phyloP scores from a whole-genome alignment of 2,888 invertebrate genomes.

The Arctia plantaginis region DNA sequence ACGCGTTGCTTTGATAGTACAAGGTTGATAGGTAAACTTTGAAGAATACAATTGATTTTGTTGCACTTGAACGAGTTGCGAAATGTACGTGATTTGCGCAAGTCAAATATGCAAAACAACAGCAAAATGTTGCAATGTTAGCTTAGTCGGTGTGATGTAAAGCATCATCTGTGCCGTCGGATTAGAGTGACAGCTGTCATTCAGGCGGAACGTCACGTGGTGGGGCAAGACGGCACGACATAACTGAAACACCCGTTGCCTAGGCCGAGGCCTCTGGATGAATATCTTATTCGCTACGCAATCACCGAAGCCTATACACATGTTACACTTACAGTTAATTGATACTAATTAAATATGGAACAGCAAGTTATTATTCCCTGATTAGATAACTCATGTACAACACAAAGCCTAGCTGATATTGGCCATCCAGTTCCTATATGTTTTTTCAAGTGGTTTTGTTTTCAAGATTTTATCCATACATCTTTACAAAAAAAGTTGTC shows the following conservation, averaged over 20 bases:
- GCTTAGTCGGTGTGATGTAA: neutral
- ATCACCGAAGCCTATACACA: neutral
- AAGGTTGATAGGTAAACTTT: too few relatives aligned
- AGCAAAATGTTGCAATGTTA: neutral
- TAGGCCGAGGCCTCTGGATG: too few relatives aligned
- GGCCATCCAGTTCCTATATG: neutral
- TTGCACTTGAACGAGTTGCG: too few relatives aligned
- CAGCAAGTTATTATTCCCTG: neutral
- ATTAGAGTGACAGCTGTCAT: neutral
- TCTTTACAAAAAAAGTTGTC: too few relatives aligned
- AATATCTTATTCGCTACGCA: neutral
- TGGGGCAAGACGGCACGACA: neutral
- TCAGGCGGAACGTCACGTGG: neutral
- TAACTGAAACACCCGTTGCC: neutral
- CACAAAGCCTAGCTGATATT: neutral
- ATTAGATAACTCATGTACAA: fast-evolving
- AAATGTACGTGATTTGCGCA: too few relatives aligned
- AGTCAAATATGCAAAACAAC: neutral
- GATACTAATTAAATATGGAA: neutral
- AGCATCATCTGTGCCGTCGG: too few relatives aligned
- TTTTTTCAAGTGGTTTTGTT: neutral
- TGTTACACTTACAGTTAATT: neutral
- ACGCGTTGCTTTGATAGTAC: too few relatives aligned
- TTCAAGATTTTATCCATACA: neutral
- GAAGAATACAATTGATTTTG: too few relatives aligned